Conservation (phyloP, 2,113 vertebrate genomes). For the Engystomops pustulosus region DNA sequence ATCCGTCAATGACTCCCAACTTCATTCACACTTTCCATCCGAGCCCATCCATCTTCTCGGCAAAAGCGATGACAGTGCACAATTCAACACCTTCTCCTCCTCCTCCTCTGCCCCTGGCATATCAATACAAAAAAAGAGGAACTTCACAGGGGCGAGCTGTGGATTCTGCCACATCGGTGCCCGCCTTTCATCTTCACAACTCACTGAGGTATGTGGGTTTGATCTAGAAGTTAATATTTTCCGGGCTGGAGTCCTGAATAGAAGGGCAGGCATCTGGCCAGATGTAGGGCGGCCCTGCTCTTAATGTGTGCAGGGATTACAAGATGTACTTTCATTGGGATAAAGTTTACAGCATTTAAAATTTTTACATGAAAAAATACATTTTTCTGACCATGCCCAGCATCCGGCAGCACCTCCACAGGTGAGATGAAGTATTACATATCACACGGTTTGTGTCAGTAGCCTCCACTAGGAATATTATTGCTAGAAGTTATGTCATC, state of each 20-base stretch:
- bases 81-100: constrained; percentile 67
- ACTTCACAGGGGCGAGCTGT: constrained; percentile 61
- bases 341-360: neutral
- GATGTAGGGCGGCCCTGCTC: neutral
- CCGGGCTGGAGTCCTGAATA: neutral
- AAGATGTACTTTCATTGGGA: neutral
- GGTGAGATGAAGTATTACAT: neutral
- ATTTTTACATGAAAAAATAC: too few species aligned
- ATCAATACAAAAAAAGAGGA: constrained; percentile 69
- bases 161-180: constrained; percentile 55
- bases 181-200: constrained; percentile 41
- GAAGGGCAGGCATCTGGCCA: neutral
- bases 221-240: constrained; percentile 51
- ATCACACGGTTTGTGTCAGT: too few species aligned
- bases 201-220: neutral
- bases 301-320: neutral
- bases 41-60: constrained; percentile 91
- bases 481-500: too few species aligned
- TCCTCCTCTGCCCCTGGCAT: constrained; percentile 60
- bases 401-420: neutral
- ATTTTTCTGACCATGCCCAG: too few species aligned
- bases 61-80: constrained; percentile 87
- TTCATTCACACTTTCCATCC: constrained; percentile 94
- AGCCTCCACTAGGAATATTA: too few species aligned
- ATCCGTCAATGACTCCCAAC: constrained; percentile 93